Conservation (phyloP, 2,888 invertebrate species). For the Sericinus montela region DNA sequence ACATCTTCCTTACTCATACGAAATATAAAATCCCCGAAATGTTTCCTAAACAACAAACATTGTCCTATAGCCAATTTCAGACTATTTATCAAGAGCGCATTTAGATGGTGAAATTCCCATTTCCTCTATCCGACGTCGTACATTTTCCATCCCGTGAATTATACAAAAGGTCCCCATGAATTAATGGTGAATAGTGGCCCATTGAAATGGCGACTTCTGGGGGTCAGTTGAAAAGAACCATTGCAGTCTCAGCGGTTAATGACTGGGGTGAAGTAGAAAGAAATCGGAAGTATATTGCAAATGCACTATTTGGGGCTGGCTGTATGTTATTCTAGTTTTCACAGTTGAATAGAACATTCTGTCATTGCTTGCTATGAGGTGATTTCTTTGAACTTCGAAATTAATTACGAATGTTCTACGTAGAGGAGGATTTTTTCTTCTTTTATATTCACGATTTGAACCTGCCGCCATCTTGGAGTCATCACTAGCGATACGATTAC, state of each 20-base stretch:
- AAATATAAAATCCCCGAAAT: not conserved
- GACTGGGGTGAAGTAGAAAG: constrained; percentile 39
- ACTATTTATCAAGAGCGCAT: constrained; percentile 44
- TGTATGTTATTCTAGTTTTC: constrained; percentile 21
- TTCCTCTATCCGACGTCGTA: constrained; percentile 36
- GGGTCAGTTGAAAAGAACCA: constrained; percentile 38
- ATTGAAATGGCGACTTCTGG: constrained; percentile 44
- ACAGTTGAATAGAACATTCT: constrained; percentile 28
- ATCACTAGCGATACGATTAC: too few species aligned
- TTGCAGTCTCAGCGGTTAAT: constrained; percentile 38
- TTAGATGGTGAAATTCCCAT: constrained; percentile 47
- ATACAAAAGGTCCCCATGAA: constrained; percentile 42
- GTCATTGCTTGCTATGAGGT: constrained; percentile 18
- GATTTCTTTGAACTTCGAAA: too few species aligned
- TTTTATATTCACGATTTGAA: too few species aligned
- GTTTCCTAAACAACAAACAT: constrained; percentile 24
- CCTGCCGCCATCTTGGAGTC: too few species aligned
- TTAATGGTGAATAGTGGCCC: constrained; percentile 41
- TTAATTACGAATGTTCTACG: too few species aligned
- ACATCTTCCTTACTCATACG: too few species aligned
- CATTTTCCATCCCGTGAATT: constrained; percentile 39
- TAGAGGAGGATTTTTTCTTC: too few species aligned
- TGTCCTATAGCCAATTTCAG: constrained; percentile 25
- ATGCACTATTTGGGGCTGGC: constrained; percentile 26
- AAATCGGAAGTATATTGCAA: constrained; percentile 39